These are phyloP conservation scores for Spodoptera litura DNA, from an alignment of 1,140 invertebrate genomes.

Conservation along the genomic window DNA sequence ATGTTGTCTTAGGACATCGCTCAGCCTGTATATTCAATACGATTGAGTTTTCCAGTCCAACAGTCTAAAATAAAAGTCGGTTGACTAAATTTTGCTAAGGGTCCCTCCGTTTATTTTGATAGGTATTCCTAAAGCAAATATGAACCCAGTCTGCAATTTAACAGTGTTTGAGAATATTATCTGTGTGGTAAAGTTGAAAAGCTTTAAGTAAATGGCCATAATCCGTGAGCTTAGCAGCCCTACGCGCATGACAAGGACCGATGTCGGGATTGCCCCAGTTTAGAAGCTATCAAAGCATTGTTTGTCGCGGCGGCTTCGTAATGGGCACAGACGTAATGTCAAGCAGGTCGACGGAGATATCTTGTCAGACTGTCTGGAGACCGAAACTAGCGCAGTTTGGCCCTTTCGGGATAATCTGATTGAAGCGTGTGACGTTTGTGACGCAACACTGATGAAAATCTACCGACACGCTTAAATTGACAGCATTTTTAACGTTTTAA, in stretches of 20 bases:
- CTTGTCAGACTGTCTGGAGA: constrained; percentile 60
- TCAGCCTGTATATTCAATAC: neutral
- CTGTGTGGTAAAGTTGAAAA: constrained; percentile 14
- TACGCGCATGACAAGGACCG: constrained; percentile 60
- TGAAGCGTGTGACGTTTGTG: constrained; percentile 15
- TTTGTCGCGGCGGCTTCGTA: constrained; percentile 68
- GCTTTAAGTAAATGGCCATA: constrained; percentile 18
- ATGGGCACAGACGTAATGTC: constrained; percentile 59
- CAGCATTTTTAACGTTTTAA: neutral
- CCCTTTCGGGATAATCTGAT: constrained; percentile 42
- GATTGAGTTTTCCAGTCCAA: neutral
- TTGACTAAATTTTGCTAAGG: neutral
- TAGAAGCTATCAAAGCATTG: constrained; percentile 76
- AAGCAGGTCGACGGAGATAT: constrained; percentile 49
- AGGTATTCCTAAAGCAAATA: neutral
- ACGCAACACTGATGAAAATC: constrained; percentile 17
- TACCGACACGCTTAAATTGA: constrained; percentile 8
- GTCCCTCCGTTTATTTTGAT: neutral
- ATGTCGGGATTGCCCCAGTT: constrained; percentile 77
- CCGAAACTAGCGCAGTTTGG: constrained; percentile 43
- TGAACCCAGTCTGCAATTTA: neutral
- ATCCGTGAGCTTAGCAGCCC: constrained; percentile 38
- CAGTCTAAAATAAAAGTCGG: neutral
- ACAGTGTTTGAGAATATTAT: neutral
- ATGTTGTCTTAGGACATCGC: neutral